Evolutionary conservation across 1,140 invertebrate species (phyloP).

Genomic region (Popillia japonica): DNA sequence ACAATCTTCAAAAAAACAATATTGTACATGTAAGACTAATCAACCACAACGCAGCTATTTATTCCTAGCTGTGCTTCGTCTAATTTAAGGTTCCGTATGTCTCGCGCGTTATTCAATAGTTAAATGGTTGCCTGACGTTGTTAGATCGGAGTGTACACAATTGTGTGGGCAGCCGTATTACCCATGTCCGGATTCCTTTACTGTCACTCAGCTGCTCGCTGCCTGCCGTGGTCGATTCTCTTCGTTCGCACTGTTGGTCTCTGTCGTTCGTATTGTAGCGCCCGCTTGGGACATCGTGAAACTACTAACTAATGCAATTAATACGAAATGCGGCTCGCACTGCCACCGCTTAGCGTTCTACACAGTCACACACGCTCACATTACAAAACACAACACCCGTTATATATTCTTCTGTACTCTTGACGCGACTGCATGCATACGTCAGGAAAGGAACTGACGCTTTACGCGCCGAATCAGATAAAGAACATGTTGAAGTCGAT

Average conservation of each 20-base stretch:
- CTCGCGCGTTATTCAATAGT: not conserved
- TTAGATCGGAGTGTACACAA: conserved; percentile 13
- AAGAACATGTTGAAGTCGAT: conserved; percentile 11
- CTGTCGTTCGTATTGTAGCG: not conserved
- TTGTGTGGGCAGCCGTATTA: conserved; percentile 28
- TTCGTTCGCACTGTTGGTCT: not conserved
- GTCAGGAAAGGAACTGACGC: conserved; percentile 16
- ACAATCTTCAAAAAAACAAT: not conserved
- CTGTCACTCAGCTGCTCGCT: conserved; percentile 27
- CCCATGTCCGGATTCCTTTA: conserved; percentile 32
- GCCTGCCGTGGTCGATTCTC: not conserved
- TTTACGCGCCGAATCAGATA: conserved; percentile 20
- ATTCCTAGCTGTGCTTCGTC: not conserved
- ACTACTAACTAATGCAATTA: conserved; percentile 32
- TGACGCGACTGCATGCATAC: not conserved
- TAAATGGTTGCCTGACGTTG: conserved; percentile 17
- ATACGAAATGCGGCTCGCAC: conserved; percentile 24
- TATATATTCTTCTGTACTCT: not conserved
- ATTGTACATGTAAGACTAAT: not conserved
- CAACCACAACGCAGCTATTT: not conserved
- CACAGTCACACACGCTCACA: conserved; percentile 1
- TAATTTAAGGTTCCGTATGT: conserved; percentile 16
- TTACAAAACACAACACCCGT: conserved; percentile 23
- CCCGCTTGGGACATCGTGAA: not conserved
- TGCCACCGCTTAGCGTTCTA: conserved; percentile 29